Evolutionary conservation across 2,888 invertebrate genomes (phyloP).

Genomic region (Aelia acuminata): DNA sequence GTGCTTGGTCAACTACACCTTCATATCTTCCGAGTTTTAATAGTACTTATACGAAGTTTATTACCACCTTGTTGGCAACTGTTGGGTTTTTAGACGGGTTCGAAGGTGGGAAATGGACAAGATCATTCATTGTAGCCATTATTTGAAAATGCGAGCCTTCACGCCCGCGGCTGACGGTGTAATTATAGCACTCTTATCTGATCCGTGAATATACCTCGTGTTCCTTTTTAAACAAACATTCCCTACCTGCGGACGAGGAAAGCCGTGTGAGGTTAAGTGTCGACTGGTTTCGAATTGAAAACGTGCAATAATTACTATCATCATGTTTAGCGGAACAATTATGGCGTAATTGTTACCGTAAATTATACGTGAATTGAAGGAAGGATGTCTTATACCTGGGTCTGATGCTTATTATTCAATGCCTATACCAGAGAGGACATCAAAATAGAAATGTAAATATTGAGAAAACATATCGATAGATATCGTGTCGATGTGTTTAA

Average conservation of each 20-base stretch:
- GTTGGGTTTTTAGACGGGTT: background rate
- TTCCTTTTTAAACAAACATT: constrained; percentile 35
- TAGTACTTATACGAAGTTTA: background rate
- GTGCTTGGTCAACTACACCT: background rate
- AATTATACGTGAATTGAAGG: background rate
- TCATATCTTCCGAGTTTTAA: background rate
- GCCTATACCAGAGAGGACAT: no score
- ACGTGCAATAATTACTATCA: background rate
- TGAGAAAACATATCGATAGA: no score
- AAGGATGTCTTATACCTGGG: background rate
- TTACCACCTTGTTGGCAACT: background rate
- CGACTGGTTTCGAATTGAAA: background rate
- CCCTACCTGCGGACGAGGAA: background rate
- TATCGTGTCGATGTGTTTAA: no score
- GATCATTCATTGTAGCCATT: constrained; percentile 35
- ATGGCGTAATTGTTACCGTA: background rate
- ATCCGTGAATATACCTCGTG: constrained; percentile 10
- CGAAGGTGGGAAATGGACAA: constrained; percentile 2
- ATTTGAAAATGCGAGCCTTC: constrained; percentile 4
- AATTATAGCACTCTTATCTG: constrained; percentile 18
- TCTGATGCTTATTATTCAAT: background rate
- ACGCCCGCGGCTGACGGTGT: constrained; percentile 3
- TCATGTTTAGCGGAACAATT: background rate
- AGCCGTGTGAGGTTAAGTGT: constrained; percentile 10
- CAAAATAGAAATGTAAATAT: no score